phyloP scores from a whole-genome alignment of 2,888 invertebrate genomes.

The Antheraea assamensis region DNA sequence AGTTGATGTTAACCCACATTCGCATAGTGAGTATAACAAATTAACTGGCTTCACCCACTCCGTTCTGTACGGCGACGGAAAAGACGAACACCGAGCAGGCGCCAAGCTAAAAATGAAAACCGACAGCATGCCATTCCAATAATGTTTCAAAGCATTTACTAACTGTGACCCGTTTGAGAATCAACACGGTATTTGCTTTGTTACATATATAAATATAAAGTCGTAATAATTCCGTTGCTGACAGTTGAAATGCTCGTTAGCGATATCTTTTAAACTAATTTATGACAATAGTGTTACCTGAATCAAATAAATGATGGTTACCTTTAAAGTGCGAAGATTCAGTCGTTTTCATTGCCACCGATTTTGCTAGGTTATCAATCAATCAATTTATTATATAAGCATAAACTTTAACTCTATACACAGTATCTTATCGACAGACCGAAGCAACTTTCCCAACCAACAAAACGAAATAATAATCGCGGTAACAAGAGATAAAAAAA shows the following conservation, averaged over 20 bases:
- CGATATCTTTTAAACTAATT: too few relatives aligned
- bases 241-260: background rate
- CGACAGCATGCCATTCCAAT: slow-evolving; percentile 9
- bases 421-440: background rate
- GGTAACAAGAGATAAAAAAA: background rate
- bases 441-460: background rate
- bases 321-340: background rate
- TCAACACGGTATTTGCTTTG: background rate
- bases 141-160: slow-evolving; percentile 2
- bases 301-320: background rate
- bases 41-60: slow-evolving; percentile 57
- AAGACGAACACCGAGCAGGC: slow-evolving; percentile 14
- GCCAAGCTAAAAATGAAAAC: slow-evolving; percentile 8
- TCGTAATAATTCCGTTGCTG: background rate
- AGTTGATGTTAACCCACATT: slow-evolving; percentile 69
- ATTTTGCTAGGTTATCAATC: background rate
- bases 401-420: background rate
- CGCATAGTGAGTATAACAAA: slow-evolving; percentile 57
- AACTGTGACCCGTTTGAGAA: slow-evolving; percentile 10
- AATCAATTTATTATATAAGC: background rate
- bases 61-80: slow-evolving; percentile 27
- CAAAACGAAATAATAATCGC: background rate
- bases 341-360: background rate
- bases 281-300: too few relatives aligned
- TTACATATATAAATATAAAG: background rate